A percentile compares a stretch with the other conserved stretches of the same genome.
Conservation (phyloP, 1,140 invertebrate species). For the Drosophila saltans region DNA sequence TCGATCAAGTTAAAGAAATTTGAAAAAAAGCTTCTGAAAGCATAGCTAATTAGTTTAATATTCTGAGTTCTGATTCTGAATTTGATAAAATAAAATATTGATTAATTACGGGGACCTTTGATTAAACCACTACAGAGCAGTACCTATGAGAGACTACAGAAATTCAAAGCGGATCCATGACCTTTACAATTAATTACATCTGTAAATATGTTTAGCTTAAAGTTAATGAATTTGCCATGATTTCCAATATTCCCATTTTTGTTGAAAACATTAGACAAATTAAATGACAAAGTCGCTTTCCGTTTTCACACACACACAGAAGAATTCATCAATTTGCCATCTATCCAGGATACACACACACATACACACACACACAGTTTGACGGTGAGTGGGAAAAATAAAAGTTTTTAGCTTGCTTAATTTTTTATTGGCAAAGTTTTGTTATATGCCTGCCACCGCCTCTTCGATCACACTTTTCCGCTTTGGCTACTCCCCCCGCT, state of each 20-base stretch:
- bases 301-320: not conserved
- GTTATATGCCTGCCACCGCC: conserved; percentile 16
- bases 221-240: not conserved
- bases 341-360: not conserved
- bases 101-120: too few species aligned
- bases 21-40: too few species aligned
- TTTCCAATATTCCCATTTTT: not conserved
- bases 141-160: too few species aligned
- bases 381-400: conserved; percentile 7
- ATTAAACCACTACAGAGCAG: too few species aligned
- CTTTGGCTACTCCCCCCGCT: not conserved
- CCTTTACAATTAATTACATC: too few species aligned
- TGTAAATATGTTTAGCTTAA: not conserved
- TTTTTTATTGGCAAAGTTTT: conserved; percentile 72
- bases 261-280: conserved; percentile 65
- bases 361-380: conserved; percentile 5
- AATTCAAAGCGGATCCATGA: too few species aligned
- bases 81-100: too few species aligned
- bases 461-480: not conserved
- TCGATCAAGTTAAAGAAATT: too few species aligned
- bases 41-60: too few species aligned
- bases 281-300: conserved; percentile 53
- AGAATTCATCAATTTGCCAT: conserved; percentile 4
- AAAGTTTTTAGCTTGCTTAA: conserved; percentile 32
- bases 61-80: too few species aligned